Conservation (phyloP, 2,888 invertebrate genomes). For the Drosophila vallismaia region DNA sequence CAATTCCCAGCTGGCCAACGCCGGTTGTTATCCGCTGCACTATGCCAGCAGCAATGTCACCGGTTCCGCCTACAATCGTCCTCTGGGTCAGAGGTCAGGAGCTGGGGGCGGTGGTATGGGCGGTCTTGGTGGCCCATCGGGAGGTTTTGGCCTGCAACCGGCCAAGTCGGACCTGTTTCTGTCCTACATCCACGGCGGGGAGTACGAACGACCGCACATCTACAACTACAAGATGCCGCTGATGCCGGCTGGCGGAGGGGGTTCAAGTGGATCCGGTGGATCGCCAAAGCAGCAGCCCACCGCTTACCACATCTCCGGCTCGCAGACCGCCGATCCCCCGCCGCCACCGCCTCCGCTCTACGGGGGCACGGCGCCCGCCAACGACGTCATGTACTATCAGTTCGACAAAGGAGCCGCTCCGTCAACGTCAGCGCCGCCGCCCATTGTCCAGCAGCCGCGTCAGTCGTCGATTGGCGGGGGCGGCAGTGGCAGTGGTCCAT, state of each 20-base stretch:
- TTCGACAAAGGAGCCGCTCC: constrained; percentile 80
- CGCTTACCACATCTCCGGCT: constrained; percentile 83
- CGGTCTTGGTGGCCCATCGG: background rate
- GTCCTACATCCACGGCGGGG: constrained; percentile 80
- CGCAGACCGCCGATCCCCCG: constrained; percentile 82
- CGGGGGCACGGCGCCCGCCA: constrained; percentile 79
- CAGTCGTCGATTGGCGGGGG: constrained; percentile 52
- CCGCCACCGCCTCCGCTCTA: constrained; percentile 79
- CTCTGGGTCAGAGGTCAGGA: constrained; percentile 53
- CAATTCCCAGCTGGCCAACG: constrained; percentile 67
- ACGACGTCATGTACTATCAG: constrained; percentile 83
- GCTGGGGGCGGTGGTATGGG: constrained; percentile 1
- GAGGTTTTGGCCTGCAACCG: constrained; percentile 76
- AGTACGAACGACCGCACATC: constrained; percentile 81
- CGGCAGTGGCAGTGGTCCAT: constrained; percentile 64
- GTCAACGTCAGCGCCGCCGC: constrained; percentile 48
- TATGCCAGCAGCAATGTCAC: constrained; percentile 70
- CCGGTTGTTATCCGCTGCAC: constrained; percentile 77
- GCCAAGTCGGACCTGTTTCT: constrained; percentile 83
- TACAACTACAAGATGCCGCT: constrained; percentile 83
- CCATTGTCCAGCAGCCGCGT: constrained; percentile 77
- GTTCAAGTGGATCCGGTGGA: constrained; percentile 17
- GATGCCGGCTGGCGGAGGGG: constrained; percentile 70
- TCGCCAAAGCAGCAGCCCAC: constrained; percentile 64
- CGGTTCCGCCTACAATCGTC: constrained; percentile 52